phyloP scores from a whole-genome alignment of 2,888 invertebrate genomes.

The Trachelus stipa region DNA sequence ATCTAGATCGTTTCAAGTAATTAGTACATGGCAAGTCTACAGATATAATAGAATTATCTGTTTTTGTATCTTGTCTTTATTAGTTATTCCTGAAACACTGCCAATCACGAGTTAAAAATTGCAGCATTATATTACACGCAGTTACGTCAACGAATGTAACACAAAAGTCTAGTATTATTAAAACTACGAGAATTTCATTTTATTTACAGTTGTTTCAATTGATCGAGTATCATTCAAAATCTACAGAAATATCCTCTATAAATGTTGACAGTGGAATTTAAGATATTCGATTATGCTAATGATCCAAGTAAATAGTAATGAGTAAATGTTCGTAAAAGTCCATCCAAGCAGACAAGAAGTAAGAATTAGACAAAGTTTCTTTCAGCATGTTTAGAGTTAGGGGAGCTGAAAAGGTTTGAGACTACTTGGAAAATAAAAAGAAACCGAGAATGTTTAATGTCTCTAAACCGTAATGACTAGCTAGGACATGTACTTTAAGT shows the following conservation, averaged over 20 bases:
- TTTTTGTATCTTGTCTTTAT: background rate
- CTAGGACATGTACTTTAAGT: constrained; percentile 21
- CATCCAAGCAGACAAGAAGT: constrained; percentile 33
- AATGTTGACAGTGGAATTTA: background rate
- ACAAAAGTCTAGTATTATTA: background rate
- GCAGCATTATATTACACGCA: background rate
- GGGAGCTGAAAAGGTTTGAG: constrained; percentile 10
- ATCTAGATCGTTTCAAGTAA: constrained; percentile 24
- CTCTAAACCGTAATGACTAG: constrained; percentile 14
- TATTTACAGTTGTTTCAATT: background rate
- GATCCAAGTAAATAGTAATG: constrained; percentile 8
- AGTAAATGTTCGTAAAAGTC: constrained; percentile 31
- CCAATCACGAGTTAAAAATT: background rate
- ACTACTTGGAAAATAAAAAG: constrained; percentile 12
- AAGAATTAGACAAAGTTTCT: constrained; percentile 17
- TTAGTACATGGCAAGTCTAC: background rate
- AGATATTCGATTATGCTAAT: background rate
- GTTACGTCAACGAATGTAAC: background rate
- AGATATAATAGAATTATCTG: background rate
- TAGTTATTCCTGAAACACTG: background rate
- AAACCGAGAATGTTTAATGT: background rate
- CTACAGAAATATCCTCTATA: background rate
- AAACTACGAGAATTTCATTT: background rate
- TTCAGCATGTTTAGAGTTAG: constrained; percentile 15
- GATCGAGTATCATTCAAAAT: background rate